Evolutionary conservation across 2,888 invertebrate genomes (phyloP), one percentile per base, ranked within the genome.

Genomic region (Stictocephala bisonia): DNA sequence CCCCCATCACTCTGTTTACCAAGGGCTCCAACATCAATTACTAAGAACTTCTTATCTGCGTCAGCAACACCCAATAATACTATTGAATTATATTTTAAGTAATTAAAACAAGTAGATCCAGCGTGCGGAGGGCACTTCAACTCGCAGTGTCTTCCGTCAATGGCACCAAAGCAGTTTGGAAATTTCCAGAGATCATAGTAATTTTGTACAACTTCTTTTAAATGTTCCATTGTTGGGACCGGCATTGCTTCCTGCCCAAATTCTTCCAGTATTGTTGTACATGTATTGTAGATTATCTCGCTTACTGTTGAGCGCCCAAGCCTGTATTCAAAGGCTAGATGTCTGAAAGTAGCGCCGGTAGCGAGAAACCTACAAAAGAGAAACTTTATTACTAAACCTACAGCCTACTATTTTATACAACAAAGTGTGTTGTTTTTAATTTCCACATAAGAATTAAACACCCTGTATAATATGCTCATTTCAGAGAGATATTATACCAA

Each of bases 41-140:
- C 24, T 27, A 70, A 22, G 29, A 75, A 75, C 24, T 41, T 41
- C 24, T 66, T 68, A 4, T 66, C 26, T 11, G 64, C 64, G 73
- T 75, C 75, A 29, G 64, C 75, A 1, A 75, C 70, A 3, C 51
- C 75, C 68, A 64, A 48, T 9, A 74, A 41, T 1, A 73, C 70
- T 6, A 75, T 66, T 26, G 70, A 70, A 27, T 31, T 44, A 53
- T 48, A 70, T 6, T 41, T n/a, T 24, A 68, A 67, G 50, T 75
- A 75, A 35, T 72, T 75, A 18, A 60, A 73, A 50, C 26, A 75
- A 11, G 51, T 31, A 27, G 70, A 64, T 29, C 75, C 73, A 26
- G 29, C 20, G 22, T 72, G 26, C 11, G 60, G 9, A 31, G 72
- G 75, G 15, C 56, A 35, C 31, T 29, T 60, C 1, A 75, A 68